A percentile compares a stretch with the other conserved stretches of the same genome.
Evolutionary conservation across 2,113 vertebrate species (phyloP).

Genomic region (Uria lomvia): DNA sequence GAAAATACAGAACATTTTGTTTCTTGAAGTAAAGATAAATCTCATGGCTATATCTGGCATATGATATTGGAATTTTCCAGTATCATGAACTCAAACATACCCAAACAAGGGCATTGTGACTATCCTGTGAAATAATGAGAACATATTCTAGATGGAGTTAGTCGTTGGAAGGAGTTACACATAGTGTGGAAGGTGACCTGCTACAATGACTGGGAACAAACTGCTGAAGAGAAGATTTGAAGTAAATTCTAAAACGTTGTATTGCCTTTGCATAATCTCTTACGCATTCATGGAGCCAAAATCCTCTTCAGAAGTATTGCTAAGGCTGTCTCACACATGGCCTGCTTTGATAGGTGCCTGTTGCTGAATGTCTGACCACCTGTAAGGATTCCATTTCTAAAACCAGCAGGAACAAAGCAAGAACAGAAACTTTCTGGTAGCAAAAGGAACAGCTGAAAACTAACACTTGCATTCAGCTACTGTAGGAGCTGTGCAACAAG

Average conservation of each 20-base stretch:
- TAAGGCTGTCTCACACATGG: background rate
- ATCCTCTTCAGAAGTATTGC: background rate
- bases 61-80: background rate
- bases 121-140: background rate
- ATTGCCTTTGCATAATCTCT: background rate
- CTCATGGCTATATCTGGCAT: background rate
- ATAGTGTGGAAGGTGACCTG: background rate
- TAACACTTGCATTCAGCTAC: background rate
- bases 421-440: background rate
- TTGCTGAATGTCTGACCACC: background rate
- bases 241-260: background rate
- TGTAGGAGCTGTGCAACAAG: background rate
- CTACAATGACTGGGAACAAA: background rate
- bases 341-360: background rate
- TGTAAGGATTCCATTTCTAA: background rate
- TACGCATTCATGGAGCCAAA: background rate
- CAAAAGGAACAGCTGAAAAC: background rate
- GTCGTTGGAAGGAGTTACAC: background rate
- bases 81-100: background rate
- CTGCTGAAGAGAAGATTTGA: background rate
- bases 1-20: background rate
- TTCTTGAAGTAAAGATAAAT: background rate
- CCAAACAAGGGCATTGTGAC: background rate
- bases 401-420: background rate
- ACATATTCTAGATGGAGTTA: background rate